A percentile compares a stretch with the other conserved stretches of the same genome.
phyloP scores from a whole-genome alignment of 2,113 vertebrate genomes.

The Fulica atra region DNA sequence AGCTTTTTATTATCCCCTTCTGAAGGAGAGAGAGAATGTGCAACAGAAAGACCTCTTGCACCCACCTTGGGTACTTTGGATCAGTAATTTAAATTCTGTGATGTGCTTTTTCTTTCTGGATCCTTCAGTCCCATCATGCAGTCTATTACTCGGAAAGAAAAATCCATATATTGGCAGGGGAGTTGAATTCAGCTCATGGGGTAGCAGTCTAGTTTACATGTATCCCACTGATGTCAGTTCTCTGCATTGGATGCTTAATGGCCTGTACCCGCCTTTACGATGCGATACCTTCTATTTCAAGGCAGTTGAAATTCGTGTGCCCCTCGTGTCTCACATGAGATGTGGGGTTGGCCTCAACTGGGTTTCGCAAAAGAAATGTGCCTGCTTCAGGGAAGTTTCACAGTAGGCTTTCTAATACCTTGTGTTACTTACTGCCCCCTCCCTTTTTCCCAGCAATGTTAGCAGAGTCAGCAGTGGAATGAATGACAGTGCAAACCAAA shows the following conservation, averaged over 20 bases:
- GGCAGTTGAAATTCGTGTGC: fast-evolving
- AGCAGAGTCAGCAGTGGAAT: not conserved
- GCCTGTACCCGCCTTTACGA: too few relatives aligned
- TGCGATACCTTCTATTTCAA: not conserved
- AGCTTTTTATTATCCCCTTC: not conserved
- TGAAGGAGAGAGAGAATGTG: not conserved
- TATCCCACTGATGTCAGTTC: too few relatives aligned
- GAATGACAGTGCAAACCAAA: not conserved
- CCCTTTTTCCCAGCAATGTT: not conserved
- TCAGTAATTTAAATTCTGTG: not conserved
- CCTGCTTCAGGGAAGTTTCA: not conserved
- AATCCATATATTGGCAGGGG: not conserved
- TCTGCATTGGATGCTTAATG: not conserved
- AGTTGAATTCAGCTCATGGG: not conserved
- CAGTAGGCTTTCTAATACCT: not conserved
- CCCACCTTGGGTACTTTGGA: not conserved
- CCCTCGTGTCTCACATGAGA: not conserved
- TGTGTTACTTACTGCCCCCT: not conserved
- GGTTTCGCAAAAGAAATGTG: not conserved
- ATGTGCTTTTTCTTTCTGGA: not conserved
- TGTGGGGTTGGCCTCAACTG: not conserved
- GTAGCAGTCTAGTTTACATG: not conserved
- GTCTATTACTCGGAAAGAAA: not conserved
- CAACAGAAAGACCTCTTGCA: not conserved
- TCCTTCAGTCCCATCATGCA: not conserved